Evolutionary conservation across 1,140 invertebrate genomes (phyloP).

Genomic region (Leguminivora glycinivorella): DNA sequence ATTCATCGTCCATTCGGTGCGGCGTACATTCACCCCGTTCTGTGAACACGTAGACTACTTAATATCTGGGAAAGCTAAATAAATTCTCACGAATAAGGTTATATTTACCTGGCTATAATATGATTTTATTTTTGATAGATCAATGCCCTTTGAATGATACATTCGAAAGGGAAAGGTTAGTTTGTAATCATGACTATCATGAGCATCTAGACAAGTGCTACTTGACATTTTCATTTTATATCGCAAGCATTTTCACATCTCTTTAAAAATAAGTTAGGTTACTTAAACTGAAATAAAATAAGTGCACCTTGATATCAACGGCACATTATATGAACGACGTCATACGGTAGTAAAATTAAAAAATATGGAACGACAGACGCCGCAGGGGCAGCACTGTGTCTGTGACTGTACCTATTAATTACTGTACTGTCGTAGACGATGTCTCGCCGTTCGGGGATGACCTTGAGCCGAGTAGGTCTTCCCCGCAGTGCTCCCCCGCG

Average conservation of each 20-base stretch:
- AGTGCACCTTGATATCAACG: too few species aligned
- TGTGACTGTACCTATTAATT: too few species aligned
- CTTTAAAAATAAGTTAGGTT: too few species aligned
- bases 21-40: slow-evolving; percentile 87
- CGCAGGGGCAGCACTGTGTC: too few species aligned
- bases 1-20: slow-evolving; percentile 89
- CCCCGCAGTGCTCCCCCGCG: slow-evolving; percentile 59
- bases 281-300: too few species aligned
- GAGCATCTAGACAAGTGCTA: too few species aligned
- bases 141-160: not conserved
- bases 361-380: too few species aligned
- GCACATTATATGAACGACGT: too few species aligned
- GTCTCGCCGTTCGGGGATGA: slow-evolving; percentile 82
- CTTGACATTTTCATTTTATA: too few species aligned
- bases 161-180: not conserved
- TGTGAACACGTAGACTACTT: slow-evolving; percentile 56
- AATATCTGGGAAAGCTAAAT: not conserved
- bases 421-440: too few species aligned
- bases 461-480: slow-evolving; percentile 68
- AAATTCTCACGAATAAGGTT: not conserved
- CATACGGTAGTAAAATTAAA: too few species aligned
- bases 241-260: too few species aligned
- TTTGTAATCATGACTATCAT: not conserved
- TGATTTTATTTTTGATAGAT: not conserved
- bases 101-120: not conserved